Percentiles rank a stretch among this genome's conserved stretches.
Evolutionary conservation across 2,888 invertebrate genomes (phyloP).

Genomic region (Strigamia maritima): DNA sequence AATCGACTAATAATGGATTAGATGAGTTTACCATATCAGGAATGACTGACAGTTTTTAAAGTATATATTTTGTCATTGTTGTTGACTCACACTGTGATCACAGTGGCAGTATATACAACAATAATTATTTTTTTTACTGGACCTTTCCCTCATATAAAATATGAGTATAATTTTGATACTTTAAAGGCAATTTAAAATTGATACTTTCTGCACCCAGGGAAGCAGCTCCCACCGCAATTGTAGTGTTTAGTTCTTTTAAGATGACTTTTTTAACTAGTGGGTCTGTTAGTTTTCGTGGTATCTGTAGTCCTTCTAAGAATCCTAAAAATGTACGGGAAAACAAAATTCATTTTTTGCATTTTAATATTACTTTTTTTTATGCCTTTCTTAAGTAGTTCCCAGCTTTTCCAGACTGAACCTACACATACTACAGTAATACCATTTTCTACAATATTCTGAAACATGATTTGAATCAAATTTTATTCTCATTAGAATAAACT

Average conservation of each 20-base stretch:
- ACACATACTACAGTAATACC: constrained; percentile 81
- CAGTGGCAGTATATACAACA: neutral
- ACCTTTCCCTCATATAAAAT: neutral
- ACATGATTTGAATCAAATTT: constrained; percentile 38
- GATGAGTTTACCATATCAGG: no score
- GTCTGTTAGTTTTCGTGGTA: constrained; percentile 2
- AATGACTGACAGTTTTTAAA: no score
- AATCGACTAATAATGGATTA: no score
- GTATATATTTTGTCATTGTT: no score
- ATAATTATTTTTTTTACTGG: neutral
- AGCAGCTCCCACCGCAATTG: constrained; percentile 31
- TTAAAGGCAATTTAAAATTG: constrained; percentile 23
- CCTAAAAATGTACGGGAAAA: neutral
- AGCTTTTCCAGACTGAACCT: constrained; percentile 93
- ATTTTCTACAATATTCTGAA: constrained; percentile 56
- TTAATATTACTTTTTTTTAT: neutral
- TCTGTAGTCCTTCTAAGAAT: constrained; percentile 21
- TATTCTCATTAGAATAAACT: neutral
- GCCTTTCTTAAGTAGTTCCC: constrained; percentile 72
- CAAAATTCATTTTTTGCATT: no score
- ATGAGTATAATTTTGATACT: constrained; percentile 9
- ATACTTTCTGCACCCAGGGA: neutral
- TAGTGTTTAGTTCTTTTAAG: constrained; percentile 25
- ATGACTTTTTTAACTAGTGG: constrained; percentile 30
- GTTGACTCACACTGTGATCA: neutral